Conservation (phyloP, 1,140 invertebrate genomes). For the Drosophila pectinifera region DNA sequence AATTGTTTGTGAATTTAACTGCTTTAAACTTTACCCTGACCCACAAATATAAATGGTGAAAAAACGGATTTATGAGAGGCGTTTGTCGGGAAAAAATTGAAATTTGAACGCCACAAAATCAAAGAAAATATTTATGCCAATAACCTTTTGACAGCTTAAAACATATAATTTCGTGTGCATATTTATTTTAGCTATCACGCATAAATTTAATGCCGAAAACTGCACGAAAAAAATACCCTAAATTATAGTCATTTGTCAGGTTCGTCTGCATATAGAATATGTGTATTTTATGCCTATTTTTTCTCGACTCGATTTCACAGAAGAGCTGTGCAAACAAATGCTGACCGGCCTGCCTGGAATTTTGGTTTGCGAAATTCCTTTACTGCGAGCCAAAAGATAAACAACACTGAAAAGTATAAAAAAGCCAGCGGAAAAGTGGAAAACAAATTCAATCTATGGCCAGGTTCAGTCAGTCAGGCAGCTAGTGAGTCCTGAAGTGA, state of each 20-base stretch:
- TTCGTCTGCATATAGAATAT: conserved; percentile 13
- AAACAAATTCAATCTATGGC: conserved; percentile 50
- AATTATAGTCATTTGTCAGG: conserved; percentile 36
- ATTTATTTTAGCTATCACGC: conserved; percentile 56
- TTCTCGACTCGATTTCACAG: conserved; percentile 24
- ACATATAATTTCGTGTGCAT: conserved; percentile 47
- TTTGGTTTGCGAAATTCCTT: conserved; percentile 35
- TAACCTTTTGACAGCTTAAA: conserved; percentile 43
- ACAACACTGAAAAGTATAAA: conserved; percentile 11
- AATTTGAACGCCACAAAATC: conserved; percentile 64
- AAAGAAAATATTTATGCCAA: conserved; percentile 68
- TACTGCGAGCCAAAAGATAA: conserved; percentile 7
- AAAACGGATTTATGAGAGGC: neutral
- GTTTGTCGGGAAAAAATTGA: conserved; percentile 44
- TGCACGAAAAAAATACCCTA: conserved; percentile 36
- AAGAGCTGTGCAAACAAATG: conserved; percentile 55
- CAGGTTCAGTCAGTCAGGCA: conserved; percentile 27
- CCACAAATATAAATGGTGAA: conserved; percentile 7
- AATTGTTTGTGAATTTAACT: neutral
- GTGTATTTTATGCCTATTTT: conserved; percentile 3
- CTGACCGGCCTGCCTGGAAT: conserved; percentile 34
- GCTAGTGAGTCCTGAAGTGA: conserved; percentile 34
- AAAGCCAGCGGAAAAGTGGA: conserved; percentile 21
- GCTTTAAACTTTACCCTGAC: conserved; percentile 3
- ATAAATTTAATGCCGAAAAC: conserved; percentile 53